Base-by-base conservation (phyloP, 2,888 invertebrate species). In the Eristalis intricaria region DNA sequence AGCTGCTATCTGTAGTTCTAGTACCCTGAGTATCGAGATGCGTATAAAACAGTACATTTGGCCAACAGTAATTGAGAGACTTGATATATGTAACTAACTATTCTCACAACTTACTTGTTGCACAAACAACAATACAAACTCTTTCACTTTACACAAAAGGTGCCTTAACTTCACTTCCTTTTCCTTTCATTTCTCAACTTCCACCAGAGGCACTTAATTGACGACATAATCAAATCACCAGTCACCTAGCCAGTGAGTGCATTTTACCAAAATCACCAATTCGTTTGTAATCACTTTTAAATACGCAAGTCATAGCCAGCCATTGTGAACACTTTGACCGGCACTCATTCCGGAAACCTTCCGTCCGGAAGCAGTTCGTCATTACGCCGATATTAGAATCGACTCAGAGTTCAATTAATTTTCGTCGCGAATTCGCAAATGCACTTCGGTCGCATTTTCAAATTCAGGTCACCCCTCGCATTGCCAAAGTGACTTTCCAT, bases 371-470 rank as follows among this genome's bases (percentile, higher is more conserved):
- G 77, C 68, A 56, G 68, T 85, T 82, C 40, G 82, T 85, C 85
- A 77, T 85, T 85, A 85, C 73, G 74, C 35, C 26, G 70, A 86
- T 75, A 86, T 86, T 86, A 86, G 83, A 86, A 83, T 86, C 83
- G 71, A 79, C 86, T 83, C 86, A 86, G 65, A 58, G 78, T 40
- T 79, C 70, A 83, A 78, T 86, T 83, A 86, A 86, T 83, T 50
- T 75, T 75, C 70, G 86, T 86, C 86, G 83, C 78, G 86, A 83
- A 83, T 83, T 83, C 78, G 50, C 83, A 83, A 79, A 75, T 83
- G 69, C n/a, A 73, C 73, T 71, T 26, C 15, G 76, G 80, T 76
- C 81, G 71, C 70, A 64, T 79, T 68, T 69, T 65, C 22, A 7
- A 29, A 82, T 78, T 71, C 78, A 79, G 86, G 86, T 86, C 74